These are phyloP conservation scores for Myripristis murdjan DNA, from an alignment of 2,797 vertebrate genomes.

Conservation along the genomic window DNA sequence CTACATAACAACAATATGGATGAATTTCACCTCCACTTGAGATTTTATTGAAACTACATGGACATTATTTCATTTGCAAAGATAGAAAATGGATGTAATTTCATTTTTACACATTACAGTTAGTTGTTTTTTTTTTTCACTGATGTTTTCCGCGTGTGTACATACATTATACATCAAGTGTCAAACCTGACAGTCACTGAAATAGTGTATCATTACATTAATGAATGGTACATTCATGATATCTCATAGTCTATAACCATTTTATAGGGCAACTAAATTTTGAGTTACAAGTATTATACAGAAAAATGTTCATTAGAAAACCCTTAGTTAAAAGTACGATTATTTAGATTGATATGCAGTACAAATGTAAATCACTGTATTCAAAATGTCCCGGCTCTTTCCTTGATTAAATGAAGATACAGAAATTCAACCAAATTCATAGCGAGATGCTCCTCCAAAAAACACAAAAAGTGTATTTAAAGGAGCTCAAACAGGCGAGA, in stretches of 20 bases:
- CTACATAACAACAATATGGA: conserved; percentile 77
- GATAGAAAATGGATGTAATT: conserved; percentile 45
- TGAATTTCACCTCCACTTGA: conserved; percentile 67
- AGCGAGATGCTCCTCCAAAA: neutral
- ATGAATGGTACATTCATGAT: conserved; percentile 21
- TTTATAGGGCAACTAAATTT: conserved; percentile 10
- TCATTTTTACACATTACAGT: conserved; percentile 9
- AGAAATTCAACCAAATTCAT: neutral
- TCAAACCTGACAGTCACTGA: neutral
- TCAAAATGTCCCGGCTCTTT: too few relatives aligned
- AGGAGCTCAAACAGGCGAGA: conserved; percentile 19
- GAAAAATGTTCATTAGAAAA: neutral
- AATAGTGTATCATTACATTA: conserved; percentile 8
- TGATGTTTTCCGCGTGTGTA: neutral
- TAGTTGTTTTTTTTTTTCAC: neutral
- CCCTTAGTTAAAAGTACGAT: too few relatives aligned
- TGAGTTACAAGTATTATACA: neutral
- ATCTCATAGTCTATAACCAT: conserved; percentile 1
- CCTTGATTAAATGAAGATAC: neutral
- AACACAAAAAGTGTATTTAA: conserved; percentile 18
- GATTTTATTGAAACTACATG: conserved; percentile 64
- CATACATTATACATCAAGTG: neutral
- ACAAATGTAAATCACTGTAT: too few relatives aligned
- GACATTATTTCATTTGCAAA: conserved; percentile 32
- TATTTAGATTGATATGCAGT: conserved; percentile 5